Conservation (phyloP, 2,888 invertebrate genomes). For the Lutraria lutraria region DNA sequence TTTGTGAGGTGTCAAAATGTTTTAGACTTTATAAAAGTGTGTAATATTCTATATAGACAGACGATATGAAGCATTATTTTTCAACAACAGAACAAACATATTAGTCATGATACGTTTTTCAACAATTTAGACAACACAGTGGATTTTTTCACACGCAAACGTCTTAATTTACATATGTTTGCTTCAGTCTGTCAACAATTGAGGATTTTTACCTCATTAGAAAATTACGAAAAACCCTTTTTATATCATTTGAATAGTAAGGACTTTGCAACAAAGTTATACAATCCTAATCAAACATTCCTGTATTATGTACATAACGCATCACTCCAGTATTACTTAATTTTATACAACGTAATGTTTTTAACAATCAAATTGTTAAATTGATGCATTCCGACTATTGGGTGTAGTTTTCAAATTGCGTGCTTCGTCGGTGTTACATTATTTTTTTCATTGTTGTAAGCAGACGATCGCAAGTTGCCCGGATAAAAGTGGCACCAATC, state of each 20-base stretch:
- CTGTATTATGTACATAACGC: neutral
- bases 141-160: constrained; percentile 18
- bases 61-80: neutral
- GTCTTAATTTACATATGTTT: neutral
- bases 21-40: neutral
- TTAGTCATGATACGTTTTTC: constrained; percentile 19
- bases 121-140: neutral
- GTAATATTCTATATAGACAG: neutral
- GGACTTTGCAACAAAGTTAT: neutral
- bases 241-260: constrained; percentile 1
- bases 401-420: constrained; percentile 30
- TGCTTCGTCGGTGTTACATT: constrained; percentile 14
- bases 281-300: neutral
- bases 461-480: constrained; percentile 37
- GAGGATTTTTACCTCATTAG: constrained; percentile 13
- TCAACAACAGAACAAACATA: constrained; percentile 8
- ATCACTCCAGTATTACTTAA: constrained; percentile 2
- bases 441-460: constrained; percentile 31
- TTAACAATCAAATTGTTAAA: constrained; percentile 19
- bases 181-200: neutral
- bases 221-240: neutral
- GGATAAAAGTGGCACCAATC: constrained; percentile 55
- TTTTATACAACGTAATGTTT: constrained; percentile 20
- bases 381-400: constrained; percentile 10
- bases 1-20: neutral